Conservation (phyloP, 2,888 invertebrate genomes). For the Dorcus parallelipipedus region DNA sequence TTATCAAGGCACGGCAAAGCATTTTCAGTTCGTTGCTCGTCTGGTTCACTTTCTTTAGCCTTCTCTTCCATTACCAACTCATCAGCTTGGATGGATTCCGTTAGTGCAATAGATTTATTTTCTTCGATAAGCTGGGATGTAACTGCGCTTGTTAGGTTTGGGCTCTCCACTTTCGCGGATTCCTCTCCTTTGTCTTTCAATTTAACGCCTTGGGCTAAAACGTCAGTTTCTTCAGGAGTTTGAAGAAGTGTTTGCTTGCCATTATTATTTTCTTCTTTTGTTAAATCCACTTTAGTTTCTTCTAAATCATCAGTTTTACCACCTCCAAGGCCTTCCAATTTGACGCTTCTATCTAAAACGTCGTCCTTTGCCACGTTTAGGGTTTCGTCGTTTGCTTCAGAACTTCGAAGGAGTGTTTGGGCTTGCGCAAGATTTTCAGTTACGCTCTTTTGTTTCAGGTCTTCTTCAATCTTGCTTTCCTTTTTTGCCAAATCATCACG, state of each 20-base stretch:
- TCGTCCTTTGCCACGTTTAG: not conserved
- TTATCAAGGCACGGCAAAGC: too few species aligned
- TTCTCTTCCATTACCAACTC: not conserved
- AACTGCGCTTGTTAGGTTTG: not conserved
- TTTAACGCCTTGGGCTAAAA: too few species aligned
- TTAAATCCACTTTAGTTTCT: not conserved
- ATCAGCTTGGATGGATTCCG: not conserved
- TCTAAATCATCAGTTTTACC: not conserved
- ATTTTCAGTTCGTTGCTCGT: too few species aligned
- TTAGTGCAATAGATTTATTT: not conserved
- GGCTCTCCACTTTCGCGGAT: not conserved
- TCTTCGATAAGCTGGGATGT: not conserved
- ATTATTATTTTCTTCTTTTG: not conserved
- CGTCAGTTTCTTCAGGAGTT: too few species aligned
- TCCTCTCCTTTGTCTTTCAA: not conserved
- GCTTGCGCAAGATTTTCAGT: conserved; percentile 5
- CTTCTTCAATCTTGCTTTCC: not conserved
- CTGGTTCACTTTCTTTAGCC: not conserved
- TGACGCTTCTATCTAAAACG: not conserved
- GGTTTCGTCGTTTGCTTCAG: not conserved
- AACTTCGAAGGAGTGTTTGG: not conserved
- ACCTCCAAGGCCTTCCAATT: not conserved
- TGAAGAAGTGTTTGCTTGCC: not conserved
- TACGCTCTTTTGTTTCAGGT: not conserved
- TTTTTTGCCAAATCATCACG: too few species aligned